phyloP scores from a whole-genome alignment of 2,113 vertebrate species.

The Hepsetus odoe region DNA sequence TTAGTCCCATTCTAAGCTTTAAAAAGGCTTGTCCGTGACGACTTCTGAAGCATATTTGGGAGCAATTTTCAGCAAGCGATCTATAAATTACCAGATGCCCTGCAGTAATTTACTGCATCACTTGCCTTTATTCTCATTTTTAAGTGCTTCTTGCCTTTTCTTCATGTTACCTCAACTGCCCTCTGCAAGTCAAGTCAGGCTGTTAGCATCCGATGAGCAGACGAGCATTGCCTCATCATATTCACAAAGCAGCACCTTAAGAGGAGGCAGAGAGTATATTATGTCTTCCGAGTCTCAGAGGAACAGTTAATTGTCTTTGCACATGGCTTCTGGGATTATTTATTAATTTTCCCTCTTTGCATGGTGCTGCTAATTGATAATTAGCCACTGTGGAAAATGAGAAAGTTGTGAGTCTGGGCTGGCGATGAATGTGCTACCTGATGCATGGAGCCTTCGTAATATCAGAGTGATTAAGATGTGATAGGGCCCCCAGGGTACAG shows the following conservation, averaged over 20 bases:
- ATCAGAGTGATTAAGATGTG: slow-evolving; percentile 37
- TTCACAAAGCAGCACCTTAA: slow-evolving; percentile 4
- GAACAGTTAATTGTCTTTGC: slow-evolving; percentile 48
- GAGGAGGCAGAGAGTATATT: slow-evolving; percentile 28
- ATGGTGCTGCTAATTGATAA: slow-evolving; percentile 50
- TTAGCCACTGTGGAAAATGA: slow-evolving; percentile 49
- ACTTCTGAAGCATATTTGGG: not conserved
- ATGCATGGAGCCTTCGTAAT: slow-evolving; percentile 39
- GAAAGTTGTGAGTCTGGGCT: slow-evolving; percentile 11
- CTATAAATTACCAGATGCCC: slow-evolving; percentile 1
- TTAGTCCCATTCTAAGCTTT: not conserved
- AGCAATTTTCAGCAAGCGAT: slow-evolving; percentile 10
- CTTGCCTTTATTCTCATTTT: not conserved
- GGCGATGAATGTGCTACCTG: slow-evolving; percentile 45
- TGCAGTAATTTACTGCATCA: not conserved
- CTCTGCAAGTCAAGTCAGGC: not conserved
- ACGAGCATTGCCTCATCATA: slow-evolving; percentile 13
- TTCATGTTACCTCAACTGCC: not conserved
- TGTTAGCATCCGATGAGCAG: not conserved
- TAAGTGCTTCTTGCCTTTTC: not conserved
- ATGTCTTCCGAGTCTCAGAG: slow-evolving; percentile 38
- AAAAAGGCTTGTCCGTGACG: not conserved
- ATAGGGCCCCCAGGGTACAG: slow-evolving; percentile 27
- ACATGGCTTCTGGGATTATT: slow-evolving; percentile 39
- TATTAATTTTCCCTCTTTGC: slow-evolving; percentile 42